These are phyloP conservation scores for Ovis aries DNA, from an alignment of 2,113 vertebrate genomes.

Conservation along the genomic window ARS-UI_Ramb_v3.0 NC_056063.1:67521501-67522000, in stretches of 20 bases:
- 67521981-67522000: neutral
- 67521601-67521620: neutral
- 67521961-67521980: neutral
- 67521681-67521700: neutral
- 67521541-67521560: neutral
- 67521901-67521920: rapidly evolving
- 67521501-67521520: neutral
- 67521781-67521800: neutral
- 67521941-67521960: neutral
- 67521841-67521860: neutral
- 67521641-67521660: neutral
- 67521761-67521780: neutral
- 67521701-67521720: neutral
- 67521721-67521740: neutral
- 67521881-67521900: neutral
- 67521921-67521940: neutral
- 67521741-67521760: neutral
- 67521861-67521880: neutral
- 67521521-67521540: neutral
- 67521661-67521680: neutral
- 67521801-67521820: neutral
- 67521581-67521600: neutral
- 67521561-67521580: neutral
- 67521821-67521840: neutral
- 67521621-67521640: neutral